Conservation (phyloP, 2,888 invertebrate genomes). For the Dascillus cervinus region DNA sequence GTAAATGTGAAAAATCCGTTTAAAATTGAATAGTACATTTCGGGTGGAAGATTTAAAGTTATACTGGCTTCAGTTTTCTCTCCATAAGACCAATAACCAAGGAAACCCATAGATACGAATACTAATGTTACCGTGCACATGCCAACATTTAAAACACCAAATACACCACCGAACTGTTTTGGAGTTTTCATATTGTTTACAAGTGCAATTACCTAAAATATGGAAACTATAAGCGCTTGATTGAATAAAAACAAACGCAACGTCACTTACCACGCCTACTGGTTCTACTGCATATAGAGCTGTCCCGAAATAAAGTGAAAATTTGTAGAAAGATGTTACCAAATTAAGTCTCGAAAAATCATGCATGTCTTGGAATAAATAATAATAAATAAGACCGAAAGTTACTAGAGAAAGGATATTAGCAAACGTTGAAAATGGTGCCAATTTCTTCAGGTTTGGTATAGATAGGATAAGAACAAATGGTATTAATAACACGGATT, state of each 20-base stretch:
- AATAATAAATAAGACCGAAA: conserved; percentile 79
- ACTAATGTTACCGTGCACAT: conserved; percentile 69
- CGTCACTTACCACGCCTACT: conserved; percentile 68
- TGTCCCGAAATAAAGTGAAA: conserved; percentile 92
- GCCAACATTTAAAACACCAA: conserved; percentile 74
- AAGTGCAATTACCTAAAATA: conserved; percentile 71
- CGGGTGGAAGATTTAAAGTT: conserved; percentile 80
- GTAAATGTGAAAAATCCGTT: too few species aligned
- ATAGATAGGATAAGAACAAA: conserved; percentile 75
- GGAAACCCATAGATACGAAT: conserved; percentile 72
- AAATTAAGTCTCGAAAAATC: too few species aligned
- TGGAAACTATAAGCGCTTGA: conserved; percentile 3
- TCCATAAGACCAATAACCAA: conserved; percentile 79
- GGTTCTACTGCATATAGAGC: conserved; percentile 95
- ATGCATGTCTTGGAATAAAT: conserved; percentile 68
- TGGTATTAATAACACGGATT: conserved; percentile 44
- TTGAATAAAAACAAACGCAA: too few species aligned
- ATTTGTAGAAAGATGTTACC: conserved; percentile 56
- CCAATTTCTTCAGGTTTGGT: conserved; percentile 75
- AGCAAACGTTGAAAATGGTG: conserved; percentile 84
- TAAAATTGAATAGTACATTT: too few species aligned
- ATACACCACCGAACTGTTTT: conserved; percentile 63
- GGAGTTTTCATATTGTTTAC: conserved; percentile 87
- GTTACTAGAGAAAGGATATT: conserved; percentile 77
- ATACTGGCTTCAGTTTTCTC: conserved; percentile 62